Evolutionary conservation across 2,113 vertebrate genomes (phyloP), one percentile per base, ranked within the genome.

Genomic region (Ornithorhynchus anatinus): DNA sequence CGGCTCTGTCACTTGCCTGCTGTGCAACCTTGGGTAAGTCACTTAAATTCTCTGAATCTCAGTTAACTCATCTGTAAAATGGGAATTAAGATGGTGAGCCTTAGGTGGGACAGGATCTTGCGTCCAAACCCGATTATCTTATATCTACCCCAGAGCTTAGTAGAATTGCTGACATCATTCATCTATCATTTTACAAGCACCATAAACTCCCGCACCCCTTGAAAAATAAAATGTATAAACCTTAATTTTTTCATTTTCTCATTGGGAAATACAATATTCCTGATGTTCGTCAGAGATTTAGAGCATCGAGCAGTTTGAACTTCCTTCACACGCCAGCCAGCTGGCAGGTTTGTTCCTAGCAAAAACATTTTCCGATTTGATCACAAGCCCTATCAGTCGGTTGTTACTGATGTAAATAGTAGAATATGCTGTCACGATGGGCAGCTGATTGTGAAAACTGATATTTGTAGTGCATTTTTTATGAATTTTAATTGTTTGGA

Each of bases 401-500:
- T 87, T 84, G 23, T 84, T 79, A 75, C 69, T 82, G 60, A 72
- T 85, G 40, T 82, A 75, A 87, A 82, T 85, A 81, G 87, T 82
- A 83, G 45, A 79, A 77, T 76, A 82, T 59, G 38, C 38, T 77
- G 51, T 84, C 68, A 75, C 50, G 76, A 59, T 82, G 74, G 84
- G 78, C 78, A 91, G 72, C 59, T 90, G 81, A 79, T 89, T 61
- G 56, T 66, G 64, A 79, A 90, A 86, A 48, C 54, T 81, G 81
- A 64, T 91, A 80, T 77, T 43, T 89, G 74, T 62, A 88, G 64
- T 79, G 43, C 59, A 79, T 31, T 89, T 90, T 84, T 69, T 89
- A 89, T 88, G 33, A 58, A 83, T 87, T 89, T 90, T 69, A 88
- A 89, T 81, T 89, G 84, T 84, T 89, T 89, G 90, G 89, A 59